Evolutionary conservation across 2,888 invertebrate species (phyloP).

Genomic region (Ischnura elegans): DNA sequence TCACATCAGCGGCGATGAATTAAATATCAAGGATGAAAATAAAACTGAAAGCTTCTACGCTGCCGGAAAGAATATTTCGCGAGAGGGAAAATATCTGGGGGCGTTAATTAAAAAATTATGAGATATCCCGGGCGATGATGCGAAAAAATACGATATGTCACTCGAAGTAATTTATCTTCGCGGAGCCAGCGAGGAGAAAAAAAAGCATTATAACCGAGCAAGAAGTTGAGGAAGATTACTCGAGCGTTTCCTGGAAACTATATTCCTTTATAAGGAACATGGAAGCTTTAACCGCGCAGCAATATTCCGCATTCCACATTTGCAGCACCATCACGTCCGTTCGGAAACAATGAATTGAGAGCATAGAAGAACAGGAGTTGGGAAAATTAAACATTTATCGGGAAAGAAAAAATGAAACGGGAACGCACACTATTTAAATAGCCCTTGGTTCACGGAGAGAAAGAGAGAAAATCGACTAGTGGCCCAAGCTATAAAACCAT

Average conservation of each 20-base stretch:
- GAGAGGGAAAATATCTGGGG: neutral
- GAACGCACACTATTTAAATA: neutral
- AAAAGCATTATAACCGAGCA: neutral
- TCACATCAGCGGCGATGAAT: neutral
- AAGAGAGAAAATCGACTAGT: conserved; percentile 4
- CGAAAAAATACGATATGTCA: conserved; percentile 23
- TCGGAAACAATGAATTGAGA: neutral
- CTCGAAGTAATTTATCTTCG: neutral
- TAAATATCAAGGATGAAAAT: neutral
- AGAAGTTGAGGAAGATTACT: neutral
- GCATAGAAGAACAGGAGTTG: neutral
- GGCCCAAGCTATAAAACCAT: conserved; percentile 13
- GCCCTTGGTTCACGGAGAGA: neutral
- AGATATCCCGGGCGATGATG: neutral
- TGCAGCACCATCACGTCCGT: neutral
- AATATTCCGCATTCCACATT: neutral
- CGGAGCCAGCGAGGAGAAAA: neutral
- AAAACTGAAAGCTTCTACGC: neutral
- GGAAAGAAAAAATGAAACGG: neutral
- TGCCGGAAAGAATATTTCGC: neutral
- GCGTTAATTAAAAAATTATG: conserved; percentile 14
- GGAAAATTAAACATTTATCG: neutral
- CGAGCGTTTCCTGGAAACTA: neutral
- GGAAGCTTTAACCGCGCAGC: neutral
- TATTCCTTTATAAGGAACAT: neutral